Conservation (phyloP, 2,888 invertebrate species). For the Caenorhabditis japonica region DNA sequence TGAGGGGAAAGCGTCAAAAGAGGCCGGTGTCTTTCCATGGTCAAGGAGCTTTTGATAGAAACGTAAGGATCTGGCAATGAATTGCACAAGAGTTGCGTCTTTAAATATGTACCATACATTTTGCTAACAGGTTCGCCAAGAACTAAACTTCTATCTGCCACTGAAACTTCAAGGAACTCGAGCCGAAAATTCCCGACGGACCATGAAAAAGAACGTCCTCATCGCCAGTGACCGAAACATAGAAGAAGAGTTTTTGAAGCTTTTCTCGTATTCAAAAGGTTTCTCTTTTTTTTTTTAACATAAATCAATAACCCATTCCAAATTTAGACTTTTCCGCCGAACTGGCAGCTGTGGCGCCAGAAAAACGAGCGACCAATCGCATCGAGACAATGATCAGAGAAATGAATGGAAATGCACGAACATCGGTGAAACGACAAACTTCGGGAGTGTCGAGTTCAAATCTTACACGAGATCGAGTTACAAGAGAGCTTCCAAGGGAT, state of each 20-base stretch:
- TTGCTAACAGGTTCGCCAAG: conserved; percentile 59
- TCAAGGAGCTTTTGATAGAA: conserved; percentile 51
- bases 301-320: conserved; percentile 1
- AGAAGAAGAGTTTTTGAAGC: conserved; percentile 71
- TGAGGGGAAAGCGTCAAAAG: conserved; percentile 43
- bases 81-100: background rate
- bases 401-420: conserved; percentile 48
- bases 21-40: conserved; percentile 74
- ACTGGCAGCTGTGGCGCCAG: conserved; percentile 19
- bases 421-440: conserved; percentile 15
- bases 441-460: conserved; percentile 31
- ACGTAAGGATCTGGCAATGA: conserved; percentile 11
- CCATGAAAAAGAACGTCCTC: conserved; percentile 49
- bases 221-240: conserved; percentile 64
- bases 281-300: background rate
- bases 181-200: conserved; percentile 62
- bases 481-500: conserved; percentile 24
- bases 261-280: conserved; percentile 71
- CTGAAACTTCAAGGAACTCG: conserved; percentile 73
- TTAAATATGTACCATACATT: too few relatives aligned
- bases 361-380: conserved; percentile 32
- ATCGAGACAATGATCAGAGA: conserved; percentile 62
- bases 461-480: conserved; percentile 30
- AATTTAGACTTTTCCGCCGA: conserved; percentile 42
- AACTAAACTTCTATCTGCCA: conserved; percentile 72